These are phyloP conservation scores for Platygyra sinensis DNA, from an alignment of 64 coral and sea anemone genomes.

Conservation along the genomic window DNA sequence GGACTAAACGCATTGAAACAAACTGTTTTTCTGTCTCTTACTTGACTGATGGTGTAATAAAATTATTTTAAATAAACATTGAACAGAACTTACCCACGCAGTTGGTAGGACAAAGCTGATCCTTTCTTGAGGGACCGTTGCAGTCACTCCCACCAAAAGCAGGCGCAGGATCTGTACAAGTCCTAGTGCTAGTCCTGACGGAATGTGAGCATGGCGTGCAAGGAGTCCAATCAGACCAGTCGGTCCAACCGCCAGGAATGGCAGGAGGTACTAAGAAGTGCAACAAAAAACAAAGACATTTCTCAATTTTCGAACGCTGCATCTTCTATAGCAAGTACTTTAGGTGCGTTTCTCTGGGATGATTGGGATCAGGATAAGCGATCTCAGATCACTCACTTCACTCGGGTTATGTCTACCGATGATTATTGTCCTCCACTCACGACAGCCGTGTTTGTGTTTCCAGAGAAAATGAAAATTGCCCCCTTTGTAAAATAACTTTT, in stretches of 20 bases:
- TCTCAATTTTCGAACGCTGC: neutral
- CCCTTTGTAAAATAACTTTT: too few species aligned
- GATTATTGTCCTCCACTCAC: too few species aligned
- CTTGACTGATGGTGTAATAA: neutral
- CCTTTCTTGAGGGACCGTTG: neutral
- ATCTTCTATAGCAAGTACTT: too few species aligned
- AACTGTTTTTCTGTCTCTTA: neutral
- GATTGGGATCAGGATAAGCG: too few species aligned
- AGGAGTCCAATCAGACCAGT: slow-evolving; percentile 4
- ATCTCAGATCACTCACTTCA: too few species aligned
- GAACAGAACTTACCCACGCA: neutral
- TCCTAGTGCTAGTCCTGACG: neutral
- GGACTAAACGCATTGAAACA: neutral
- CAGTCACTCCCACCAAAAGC: neutral
- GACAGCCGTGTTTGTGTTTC: too few species aligned
- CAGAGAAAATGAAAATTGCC: too few species aligned
- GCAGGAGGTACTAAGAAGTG: neutral
- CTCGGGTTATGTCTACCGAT: too few species aligned
- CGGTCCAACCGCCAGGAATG: neutral
- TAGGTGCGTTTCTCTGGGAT: too few species aligned
- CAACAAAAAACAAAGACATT: neutral
- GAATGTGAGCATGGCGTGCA: neutral
- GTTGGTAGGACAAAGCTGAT: neutral
- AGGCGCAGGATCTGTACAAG: slow-evolving; percentile 15
- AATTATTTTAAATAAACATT: neutral